Base-by-base conservation (phyloP, 2,888 invertebrate species). In the Lymantria monacha region DNA sequence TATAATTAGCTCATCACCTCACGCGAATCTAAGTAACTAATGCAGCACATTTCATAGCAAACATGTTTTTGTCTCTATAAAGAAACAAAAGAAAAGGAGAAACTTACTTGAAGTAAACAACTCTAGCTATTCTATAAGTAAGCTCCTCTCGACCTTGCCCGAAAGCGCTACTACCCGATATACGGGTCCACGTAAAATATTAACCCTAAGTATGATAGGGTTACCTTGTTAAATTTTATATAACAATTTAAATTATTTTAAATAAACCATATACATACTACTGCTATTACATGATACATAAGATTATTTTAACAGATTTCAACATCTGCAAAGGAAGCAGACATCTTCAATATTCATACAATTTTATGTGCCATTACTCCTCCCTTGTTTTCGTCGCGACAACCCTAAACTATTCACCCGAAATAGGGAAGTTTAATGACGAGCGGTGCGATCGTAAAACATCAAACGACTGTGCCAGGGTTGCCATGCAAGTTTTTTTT, bases 381-480 rank as follows among this genome's bases (percentile, higher is more conserved):
- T 33, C 44, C 51, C 55, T 44, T 30, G 45, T 42, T 40, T 10
- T 14, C 37, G 44, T 22, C 53, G 66, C 60, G 74, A 14, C 81
- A 86, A 66, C 86, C 87, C 86, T 87, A 72, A 55, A 41, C 55
- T 54, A 71, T 74, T 67, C 72, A 71, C 76, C 79, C 74, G 72
- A 83, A 85, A 81, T 77, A 77, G 83, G 82, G 83, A 83, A 82
- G 84, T 86, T 86, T 85, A 87, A 85, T 83, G 87, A 85, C 86
- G 78, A 84, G 80, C 76, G 81, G 76, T 66, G 71, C 66, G 76
- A 70, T 86, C 85, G 82, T 87, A 87, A 88, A 87, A 85, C 81
- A 79, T 81, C 81, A 83, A 83, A 81, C 79, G 79, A 61, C 74
- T 70, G 59, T 70, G 59, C 51, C 75, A 87, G 86, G 87, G 87